Percentiles rank a stretch among this genome's conserved stretches.
These are phyloP conservation scores for Machimus rusticus DNA, from an alignment of 2,888 invertebrate species.

Conservation along the genomic window DNA sequence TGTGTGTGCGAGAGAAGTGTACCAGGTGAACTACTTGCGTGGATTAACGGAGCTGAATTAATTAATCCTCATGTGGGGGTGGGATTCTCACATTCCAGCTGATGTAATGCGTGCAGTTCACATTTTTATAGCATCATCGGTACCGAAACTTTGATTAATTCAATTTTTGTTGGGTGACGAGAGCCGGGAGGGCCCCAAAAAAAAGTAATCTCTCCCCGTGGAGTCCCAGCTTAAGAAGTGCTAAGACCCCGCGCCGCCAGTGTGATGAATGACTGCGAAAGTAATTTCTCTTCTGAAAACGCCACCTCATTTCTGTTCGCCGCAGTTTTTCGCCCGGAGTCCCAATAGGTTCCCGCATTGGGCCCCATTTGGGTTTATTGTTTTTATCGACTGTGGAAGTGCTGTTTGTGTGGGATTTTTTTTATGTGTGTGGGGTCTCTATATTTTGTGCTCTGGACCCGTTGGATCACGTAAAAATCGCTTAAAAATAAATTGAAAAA, in stretches of 20 bases:
- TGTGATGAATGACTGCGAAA: conserved; percentile 30
- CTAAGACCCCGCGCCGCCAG: neutral
- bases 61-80: conserved; percentile 1
- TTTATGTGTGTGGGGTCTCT: neutral
- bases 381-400: conserved; percentile 2
- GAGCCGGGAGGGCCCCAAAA: neutral
- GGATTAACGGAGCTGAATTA: conserved; percentile 1
- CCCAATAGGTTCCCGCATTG: neutral
- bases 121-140: neutral
- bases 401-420: neutral
- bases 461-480: neutral
- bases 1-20: neutral
- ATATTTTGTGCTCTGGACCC: neutral
- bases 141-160: conserved; percentile 6
- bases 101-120: conserved; percentile 9
- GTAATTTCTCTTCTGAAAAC: neutral
- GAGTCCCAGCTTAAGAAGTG: neutral
- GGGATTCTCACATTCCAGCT: neutral
- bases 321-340: neutral
- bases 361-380: conserved; percentile 7
- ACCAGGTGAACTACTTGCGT: conserved; percentile 27
- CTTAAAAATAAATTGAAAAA: neutral
- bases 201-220: neutral
- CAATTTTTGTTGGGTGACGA: neutral
- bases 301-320: neutral